These are phyloP conservation scores for Sebastes umbrosus DNA, from an alignment of 2,797 vertebrate genomes.

Conservation along the genomic window DNA sequence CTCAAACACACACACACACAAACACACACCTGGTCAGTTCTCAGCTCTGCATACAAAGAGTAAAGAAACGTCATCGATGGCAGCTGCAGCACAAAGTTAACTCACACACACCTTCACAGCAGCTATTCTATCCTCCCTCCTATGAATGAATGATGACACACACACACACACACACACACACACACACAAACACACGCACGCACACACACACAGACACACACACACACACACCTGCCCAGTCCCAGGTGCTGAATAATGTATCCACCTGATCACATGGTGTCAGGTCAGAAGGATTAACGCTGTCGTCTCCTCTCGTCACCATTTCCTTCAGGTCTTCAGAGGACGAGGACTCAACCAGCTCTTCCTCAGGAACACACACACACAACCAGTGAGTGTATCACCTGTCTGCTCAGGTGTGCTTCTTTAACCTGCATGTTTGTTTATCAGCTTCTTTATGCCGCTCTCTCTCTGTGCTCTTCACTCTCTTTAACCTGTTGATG, in stretches of 20 bases:
- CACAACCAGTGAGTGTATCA: conserved; percentile 28
- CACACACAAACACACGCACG: conserved; percentile 1
- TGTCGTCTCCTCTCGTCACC: background rate
- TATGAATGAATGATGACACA: conserved; percentile 6
- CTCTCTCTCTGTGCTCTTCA: background rate
- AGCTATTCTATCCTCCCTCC: background rate
- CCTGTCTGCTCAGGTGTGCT: conserved; percentile 10
- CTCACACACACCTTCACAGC: background rate
- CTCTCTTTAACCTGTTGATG: background rate
- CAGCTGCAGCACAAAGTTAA: conserved; percentile 8
- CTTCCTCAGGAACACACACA: background rate
- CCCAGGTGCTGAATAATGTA: conserved; percentile 60
- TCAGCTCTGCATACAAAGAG: conserved; percentile 7
- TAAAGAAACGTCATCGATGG: background rate
- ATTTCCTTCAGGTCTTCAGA: conserved; percentile 5
- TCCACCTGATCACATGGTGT: conserved; percentile 43
- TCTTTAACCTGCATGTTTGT: background rate
- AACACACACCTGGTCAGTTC: conserved; percentile 54
- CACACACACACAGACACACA: background rate
- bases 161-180: conserved; percentile 2
- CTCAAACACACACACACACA: background rate
- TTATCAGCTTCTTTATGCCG: background rate
- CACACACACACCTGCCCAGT: background rate
- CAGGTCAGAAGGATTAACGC: conserved; percentile 23
- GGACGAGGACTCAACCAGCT: background rate